A percentile compares a stretch with the other conserved stretches of the same genome.
phyloP scores from a whole-genome alignment of 2,113 vertebrate genomes.

The Pluvianellus socialis region DNA sequence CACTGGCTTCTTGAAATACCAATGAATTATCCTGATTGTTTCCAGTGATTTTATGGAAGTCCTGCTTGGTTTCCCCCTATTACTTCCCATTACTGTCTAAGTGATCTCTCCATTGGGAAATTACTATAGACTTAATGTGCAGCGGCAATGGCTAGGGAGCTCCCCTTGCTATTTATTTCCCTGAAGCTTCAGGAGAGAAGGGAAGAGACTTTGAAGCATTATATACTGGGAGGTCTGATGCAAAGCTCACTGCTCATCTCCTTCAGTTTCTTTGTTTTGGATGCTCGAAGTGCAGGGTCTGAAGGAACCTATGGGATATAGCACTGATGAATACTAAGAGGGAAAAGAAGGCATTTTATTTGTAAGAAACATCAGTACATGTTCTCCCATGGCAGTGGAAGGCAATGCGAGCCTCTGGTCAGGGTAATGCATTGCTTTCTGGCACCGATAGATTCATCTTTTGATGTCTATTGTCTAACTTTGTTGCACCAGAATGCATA shows the following conservation, averaged over 20 bases:
- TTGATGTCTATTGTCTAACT: background rate
- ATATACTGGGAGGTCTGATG: background rate
- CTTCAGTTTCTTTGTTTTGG: background rate
- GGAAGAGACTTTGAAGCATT: background rate
- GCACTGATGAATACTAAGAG: background rate
- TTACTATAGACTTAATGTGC: slow-evolving; percentile 30
- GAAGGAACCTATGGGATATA: background rate
- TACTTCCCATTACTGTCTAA: slow-evolving; percentile 59
- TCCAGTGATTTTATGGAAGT: slow-evolving; percentile 44
- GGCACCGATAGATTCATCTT: background rate
- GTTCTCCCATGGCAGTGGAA: background rate
- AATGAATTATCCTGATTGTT: slow-evolving; percentile 35
- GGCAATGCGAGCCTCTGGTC: background rate
- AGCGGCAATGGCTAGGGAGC: slow-evolving; percentile 11
- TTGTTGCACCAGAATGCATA: background rate
- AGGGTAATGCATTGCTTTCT: background rate
- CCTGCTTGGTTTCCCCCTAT: slow-evolving; percentile 25
- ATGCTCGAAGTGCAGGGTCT: background rate
- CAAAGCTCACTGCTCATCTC: background rate
- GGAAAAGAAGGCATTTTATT: background rate
- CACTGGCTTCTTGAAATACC: slow-evolving; percentile 14
- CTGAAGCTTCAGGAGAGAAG: slow-evolving; percentile 10
- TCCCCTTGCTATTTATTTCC: slow-evolving; percentile 36
- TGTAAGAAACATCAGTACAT: background rate
- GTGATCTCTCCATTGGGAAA: slow-evolving; percentile 54